A percentile compares a stretch with the other conserved stretches of the same genome.
These are phyloP conservation scores for Atta texana DNA, from an alignment of 1,140 invertebrate species.

Conservation along the genomic window DNA sequence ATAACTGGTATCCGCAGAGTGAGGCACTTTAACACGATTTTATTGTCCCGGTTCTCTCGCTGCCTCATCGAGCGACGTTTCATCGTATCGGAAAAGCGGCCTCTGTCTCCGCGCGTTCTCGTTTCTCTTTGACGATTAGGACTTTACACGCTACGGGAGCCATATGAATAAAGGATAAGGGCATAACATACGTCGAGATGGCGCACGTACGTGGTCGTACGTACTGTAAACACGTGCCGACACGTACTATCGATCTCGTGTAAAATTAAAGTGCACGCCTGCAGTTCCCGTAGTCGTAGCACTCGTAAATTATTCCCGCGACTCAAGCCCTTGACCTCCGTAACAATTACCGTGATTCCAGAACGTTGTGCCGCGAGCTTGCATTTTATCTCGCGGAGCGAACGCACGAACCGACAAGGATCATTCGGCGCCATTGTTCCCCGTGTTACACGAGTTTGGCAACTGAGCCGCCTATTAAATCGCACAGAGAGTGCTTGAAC, in stretches of 20 bases:
- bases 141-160: slow-evolving; percentile 30
- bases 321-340: slow-evolving; percentile 51
- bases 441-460: slow-evolving; percentile 41
- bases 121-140: slow-evolving; percentile 52
- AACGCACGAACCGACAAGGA: slow-evolving; percentile 14
- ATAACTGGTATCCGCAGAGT: background rate
- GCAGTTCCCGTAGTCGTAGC: slow-evolving; percentile 40
- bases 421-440: slow-evolving; percentile 14
- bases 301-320: slow-evolving; percentile 64
- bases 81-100: slow-evolving; percentile 43
- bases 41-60: slow-evolving; percentile 24
- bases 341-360: slow-evolving; percentile 56
- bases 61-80: slow-evolving; percentile 2
- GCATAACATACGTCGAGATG: slow-evolving; percentile 50
- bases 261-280: slow-evolving; percentile 49
- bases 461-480: slow-evolving; percentile 53
- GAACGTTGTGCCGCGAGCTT: background rate
- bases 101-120: background rate
- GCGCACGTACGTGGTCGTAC: slow-evolving; percentile 67
- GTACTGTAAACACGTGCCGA: slow-evolving; percentile 66
- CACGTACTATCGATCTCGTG: slow-evolving; percentile 61
- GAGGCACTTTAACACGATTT: slow-evolving; percentile 25
- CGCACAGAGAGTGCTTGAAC: slow-evolving; percentile 57
- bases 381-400: slow-evolving; percentile 32
- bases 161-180: slow-evolving; percentile 65